Conservation (phyloP, 2,888 invertebrate species). For the Psococerastis gibbosa region DNA sequence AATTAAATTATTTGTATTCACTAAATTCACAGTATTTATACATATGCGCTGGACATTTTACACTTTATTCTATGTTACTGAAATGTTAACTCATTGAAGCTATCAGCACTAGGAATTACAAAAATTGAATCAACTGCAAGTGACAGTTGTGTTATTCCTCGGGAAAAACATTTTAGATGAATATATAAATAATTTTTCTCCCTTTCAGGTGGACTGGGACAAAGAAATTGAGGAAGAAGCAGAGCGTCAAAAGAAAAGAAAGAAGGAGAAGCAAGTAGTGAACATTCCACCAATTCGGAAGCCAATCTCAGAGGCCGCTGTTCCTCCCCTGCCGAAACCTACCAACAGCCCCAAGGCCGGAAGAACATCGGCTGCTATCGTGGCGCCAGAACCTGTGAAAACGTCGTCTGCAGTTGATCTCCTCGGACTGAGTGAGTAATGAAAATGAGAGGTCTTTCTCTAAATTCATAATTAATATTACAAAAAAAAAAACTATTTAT, state of each 20-base stretch:
- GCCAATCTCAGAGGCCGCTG: slow-evolving; percentile 21
- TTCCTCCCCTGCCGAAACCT: slow-evolving; percentile 40
- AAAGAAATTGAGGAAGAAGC: slow-evolving; percentile 77
- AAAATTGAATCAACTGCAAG: slow-evolving; percentile 16
- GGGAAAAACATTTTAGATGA: too few species aligned
- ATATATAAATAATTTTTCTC: slow-evolving; percentile 2
- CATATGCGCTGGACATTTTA: too few species aligned
- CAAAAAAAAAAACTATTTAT: too few species aligned
- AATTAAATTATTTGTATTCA: too few species aligned
- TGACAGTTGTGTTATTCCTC: background rate
- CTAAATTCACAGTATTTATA: too few species aligned
- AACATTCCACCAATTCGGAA: slow-evolving; percentile 11
- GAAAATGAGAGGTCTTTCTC: background rate
- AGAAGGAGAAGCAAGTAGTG: slow-evolving; percentile 41
- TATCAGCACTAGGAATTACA: too few species aligned
- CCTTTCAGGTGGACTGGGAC: slow-evolving; percentile 40
- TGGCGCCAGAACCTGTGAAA: slow-evolving; percentile 21
- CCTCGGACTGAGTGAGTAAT: slow-evolving; percentile 29
- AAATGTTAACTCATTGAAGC: too few species aligned
- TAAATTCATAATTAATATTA: too few species aligned
- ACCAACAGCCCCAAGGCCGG: slow-evolving; percentile 32
- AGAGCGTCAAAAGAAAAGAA: slow-evolving; percentile 63
- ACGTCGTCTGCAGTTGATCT: slow-evolving; percentile 30
- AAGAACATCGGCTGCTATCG: slow-evolving; percentile 25
- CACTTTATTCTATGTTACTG: too few species aligned